Percentiles rank a stretch among this genome's conserved stretches.
These are phyloP conservation scores for Brachirus orientalis DNA, from an alignment of 2,113 vertebrate species.

Conservation along the genomic window DNA sequence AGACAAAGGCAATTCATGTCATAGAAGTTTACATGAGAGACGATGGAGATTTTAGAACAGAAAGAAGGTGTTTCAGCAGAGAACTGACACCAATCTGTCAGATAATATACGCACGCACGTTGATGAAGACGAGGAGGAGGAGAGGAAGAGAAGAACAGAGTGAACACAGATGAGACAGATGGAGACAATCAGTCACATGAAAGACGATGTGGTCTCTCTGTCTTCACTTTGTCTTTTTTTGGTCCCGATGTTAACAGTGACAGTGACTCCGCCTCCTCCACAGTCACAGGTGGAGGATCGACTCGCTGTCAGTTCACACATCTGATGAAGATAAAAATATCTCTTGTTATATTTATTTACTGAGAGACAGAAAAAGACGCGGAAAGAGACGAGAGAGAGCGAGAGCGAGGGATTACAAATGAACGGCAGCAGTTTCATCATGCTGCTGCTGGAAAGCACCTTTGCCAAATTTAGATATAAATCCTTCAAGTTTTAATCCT, in stretches of 20 bases:
- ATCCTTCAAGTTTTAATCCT: slow-evolving; percentile 1
- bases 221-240: slow-evolving; percentile 35
- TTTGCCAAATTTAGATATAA: slow-evolving; percentile 14
- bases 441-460: slow-evolving; percentile 19
- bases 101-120: slow-evolving; percentile 11
- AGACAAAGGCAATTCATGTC: no score
- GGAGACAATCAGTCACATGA: slow-evolving; percentile 55
- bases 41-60: no score
- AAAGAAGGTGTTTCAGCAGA: slow-evolving; percentile 29
- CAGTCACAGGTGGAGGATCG: slow-evolving; percentile 7
- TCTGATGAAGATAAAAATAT: slow-evolving; percentile 59
- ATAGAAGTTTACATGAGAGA: no score
- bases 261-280: slow-evolving; percentile 21
- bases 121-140: slow-evolving; percentile 39
- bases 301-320: slow-evolving; percentile 15
- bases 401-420: background rate
- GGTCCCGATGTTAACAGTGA: slow-evolving; percentile 36
- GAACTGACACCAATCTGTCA: slow-evolving; percentile 76
- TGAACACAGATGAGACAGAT: slow-evolving; percentile 36
- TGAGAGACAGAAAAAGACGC: no score
- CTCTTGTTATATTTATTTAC: no score
- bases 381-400: no score
- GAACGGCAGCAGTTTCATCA: slow-evolving; percentile 2
- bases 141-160: no score
- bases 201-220: slow-evolving; percentile 23